These are phyloP conservation scores for Diplodus puntazzo DNA, from an alignment of 2,797 vertebrate species.

Conservation along the genomic window DNA sequence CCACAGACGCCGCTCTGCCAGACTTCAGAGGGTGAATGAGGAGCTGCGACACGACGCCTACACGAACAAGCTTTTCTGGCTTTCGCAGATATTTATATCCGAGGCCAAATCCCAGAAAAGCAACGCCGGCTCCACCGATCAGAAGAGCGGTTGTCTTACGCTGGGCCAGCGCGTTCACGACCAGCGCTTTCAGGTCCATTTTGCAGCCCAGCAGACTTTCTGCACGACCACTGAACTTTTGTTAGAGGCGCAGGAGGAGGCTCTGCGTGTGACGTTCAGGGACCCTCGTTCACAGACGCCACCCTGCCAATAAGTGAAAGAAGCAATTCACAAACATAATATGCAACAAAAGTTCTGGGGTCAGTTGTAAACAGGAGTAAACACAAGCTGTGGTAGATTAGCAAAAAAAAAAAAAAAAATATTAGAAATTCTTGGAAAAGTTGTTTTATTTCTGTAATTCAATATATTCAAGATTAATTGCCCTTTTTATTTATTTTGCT, in stretches of 20 bases:
- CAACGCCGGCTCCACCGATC: slow-evolving; percentile 70
- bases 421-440: too few relatives aligned
- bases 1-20: slow-evolving; percentile 86
- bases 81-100: slow-evolving; percentile 74
- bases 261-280: slow-evolving; percentile 28
- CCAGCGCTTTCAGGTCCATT: slow-evolving; percentile 66
- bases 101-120: slow-evolving; percentile 73
- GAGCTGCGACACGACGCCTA: slow-evolving; percentile 89
- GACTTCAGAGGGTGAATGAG: slow-evolving; percentile 93
- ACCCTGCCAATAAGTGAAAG: too few relatives aligned
- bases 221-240: slow-evolving; percentile 22
- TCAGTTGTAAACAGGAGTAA: too few relatives aligned
- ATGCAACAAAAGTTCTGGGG: too few relatives aligned
- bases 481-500: too few relatives aligned
- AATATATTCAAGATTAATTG: too few relatives aligned
- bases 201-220: background rate
- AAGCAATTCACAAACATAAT: too few relatives aligned
- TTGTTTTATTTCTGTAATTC: too few relatives aligned
- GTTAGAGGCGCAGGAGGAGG: slow-evolving; percentile 6
- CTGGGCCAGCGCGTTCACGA: slow-evolving; percentile 22
- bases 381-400: too few relatives aligned
- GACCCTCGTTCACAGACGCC: slow-evolving; percentile 2
- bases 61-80: slow-evolving; percentile 75
- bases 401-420: too few relatives aligned
- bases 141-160: slow-evolving; percentile 54